Evolutionary conservation across 2,797 vertebrate genomes (phyloP).

Genomic region (Propithecus perrieri): DNA sequence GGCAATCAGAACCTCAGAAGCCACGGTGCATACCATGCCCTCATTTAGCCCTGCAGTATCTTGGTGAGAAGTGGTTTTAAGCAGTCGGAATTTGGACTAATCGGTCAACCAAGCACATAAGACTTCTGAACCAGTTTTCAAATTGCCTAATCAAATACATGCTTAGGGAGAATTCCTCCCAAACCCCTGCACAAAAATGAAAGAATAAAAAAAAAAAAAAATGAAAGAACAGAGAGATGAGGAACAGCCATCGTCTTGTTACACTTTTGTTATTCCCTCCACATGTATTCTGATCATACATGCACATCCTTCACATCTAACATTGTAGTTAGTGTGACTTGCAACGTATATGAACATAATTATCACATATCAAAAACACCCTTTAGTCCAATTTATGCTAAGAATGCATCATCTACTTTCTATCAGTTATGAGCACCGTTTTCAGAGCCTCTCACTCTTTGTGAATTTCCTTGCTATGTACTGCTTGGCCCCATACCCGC

Average conservation of each 20-base stretch:
- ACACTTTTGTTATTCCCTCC: neutral
- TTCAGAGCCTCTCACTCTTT: neutral
- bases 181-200: neutral
- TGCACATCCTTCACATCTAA: neutral
- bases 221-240: neutral
- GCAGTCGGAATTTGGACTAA: neutral
- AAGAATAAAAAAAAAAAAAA: neutral
- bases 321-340: neutral
- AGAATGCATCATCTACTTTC: neutral
- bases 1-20: neutral
- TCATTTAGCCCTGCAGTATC: neutral
- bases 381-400: neutral
- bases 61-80: neutral
- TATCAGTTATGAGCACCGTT: rapidly evolving
- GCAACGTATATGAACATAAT: neutral
- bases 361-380: neutral
- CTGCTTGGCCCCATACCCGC: neutral
- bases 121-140: neutral
- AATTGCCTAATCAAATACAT: neutral
- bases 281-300: neutral
- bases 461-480: neutral
- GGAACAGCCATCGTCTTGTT: neutral
- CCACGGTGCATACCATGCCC: neutral
- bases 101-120: neutral
- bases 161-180: neutral